phyloP scores from a whole-genome alignment of 1,140 invertebrate species.

The Laupala kohalensis region DNA sequence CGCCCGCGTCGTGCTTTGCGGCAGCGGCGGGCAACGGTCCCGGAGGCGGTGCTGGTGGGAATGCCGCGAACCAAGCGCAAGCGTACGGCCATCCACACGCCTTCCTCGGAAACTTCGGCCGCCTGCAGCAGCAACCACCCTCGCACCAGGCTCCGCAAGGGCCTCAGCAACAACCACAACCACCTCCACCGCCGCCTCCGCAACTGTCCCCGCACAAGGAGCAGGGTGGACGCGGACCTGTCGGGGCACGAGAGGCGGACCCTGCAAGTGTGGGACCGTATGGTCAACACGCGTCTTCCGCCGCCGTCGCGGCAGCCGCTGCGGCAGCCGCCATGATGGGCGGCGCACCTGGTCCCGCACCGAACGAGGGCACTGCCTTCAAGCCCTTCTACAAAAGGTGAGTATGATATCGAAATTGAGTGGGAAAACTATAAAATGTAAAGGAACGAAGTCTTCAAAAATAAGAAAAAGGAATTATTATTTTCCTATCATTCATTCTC shows the following conservation, averaged over 20 bases:
- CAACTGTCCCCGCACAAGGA: constrained; percentile 16
- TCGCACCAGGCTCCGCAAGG: constrained; percentile 26
- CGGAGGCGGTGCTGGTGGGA: constrained; percentile 14
- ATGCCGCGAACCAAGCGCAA: constrained; percentile 19
- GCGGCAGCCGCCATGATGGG: constrained; percentile 6
- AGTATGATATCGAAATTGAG: too few relatives aligned
- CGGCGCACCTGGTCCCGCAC: constrained; percentile 22
- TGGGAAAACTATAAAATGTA: too few relatives aligned
- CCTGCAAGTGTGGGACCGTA: not conserved
- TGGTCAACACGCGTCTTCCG: constrained; percentile 8
- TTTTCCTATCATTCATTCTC: too few relatives aligned
- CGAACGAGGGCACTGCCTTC: constrained; percentile 45
- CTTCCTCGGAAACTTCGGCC: constrained; percentile 10
- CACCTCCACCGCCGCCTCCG: constrained; percentile 6
- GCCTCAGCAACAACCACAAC: constrained; percentile 25
- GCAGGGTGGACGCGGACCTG: not conserved
- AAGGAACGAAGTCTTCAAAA: too few relatives aligned
- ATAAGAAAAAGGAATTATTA: too few relatives aligned
- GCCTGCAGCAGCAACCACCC: constrained; percentile 22
- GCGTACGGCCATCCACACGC: not conserved
- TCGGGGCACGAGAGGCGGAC: not conserved
- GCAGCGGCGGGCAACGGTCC: constrained; percentile 19
- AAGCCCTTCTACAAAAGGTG: constrained; percentile 82
- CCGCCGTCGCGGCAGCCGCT: not conserved
- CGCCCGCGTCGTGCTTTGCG: constrained; percentile 29